Conservation (phyloP, 2,113 vertebrate genomes). For the Oreocharis arfaki region DNA sequence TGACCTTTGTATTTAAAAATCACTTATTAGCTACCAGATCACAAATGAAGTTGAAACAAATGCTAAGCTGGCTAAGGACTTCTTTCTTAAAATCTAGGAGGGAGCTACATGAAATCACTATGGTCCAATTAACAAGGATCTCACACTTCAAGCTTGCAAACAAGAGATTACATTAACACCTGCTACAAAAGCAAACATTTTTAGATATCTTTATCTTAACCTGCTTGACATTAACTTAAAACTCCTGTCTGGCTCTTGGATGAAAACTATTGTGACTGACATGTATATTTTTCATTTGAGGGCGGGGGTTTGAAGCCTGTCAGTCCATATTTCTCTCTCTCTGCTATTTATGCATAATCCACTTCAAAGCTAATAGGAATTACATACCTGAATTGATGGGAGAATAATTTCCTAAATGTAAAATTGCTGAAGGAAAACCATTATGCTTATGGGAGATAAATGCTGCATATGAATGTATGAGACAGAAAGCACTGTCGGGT, state of each 20-base stretch:
- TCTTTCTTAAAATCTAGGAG: neutral
- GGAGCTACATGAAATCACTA: conserved; percentile 45
- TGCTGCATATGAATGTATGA: neutral
- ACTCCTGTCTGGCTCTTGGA: neutral
- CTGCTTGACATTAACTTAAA: conserved; percentile 45
- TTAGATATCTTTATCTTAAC: conserved; percentile 68
- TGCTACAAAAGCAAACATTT: conserved; percentile 67
- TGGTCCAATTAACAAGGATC: conserved; percentile 69
- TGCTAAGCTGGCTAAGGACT: neutral
- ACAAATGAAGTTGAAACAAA: neutral
- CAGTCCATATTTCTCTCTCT: neutral
- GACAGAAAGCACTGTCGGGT: neutral
- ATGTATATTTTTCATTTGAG: neutral
- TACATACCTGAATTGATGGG: neutral
- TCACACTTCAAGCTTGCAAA: conserved; percentile 62
- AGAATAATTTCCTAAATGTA: conserved; percentile 29
- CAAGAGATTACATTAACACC: conserved; percentile 58
- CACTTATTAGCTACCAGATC: neutral
- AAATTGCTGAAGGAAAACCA: conserved; percentile 32
- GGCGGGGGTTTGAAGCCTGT: neutral
- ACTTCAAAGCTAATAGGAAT: conserved; percentile 16
- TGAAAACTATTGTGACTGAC: conserved; percentile 42
- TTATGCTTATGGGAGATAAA: conserved; percentile 24
- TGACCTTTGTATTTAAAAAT: neutral
- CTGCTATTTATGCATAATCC: conserved; percentile 21